Evolutionary conservation across 2,888 invertebrate genomes (phyloP).

Genomic region (Gymnoscelis rufifasciata): DNA sequence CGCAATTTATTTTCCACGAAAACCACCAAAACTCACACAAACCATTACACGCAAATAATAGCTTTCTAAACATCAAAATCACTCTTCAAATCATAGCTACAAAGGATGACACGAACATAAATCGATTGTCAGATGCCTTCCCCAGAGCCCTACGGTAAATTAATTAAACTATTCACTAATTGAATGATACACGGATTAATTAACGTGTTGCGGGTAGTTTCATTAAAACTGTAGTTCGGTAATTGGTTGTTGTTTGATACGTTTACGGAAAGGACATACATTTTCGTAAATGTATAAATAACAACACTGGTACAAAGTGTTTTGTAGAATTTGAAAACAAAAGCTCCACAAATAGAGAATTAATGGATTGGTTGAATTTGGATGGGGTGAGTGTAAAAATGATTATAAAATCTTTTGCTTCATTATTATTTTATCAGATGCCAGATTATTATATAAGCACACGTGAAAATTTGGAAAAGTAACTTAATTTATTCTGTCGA

Average conservation of each 20-base stretch:
- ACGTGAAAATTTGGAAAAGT: too few species aligned
- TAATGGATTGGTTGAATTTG: too few species aligned
- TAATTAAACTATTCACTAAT: slow-evolving; percentile 55
- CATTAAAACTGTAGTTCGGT: slow-evolving; percentile 21
- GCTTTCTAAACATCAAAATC: neutral
- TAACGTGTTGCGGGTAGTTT: slow-evolving; percentile 19
- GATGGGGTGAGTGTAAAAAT: too few species aligned
- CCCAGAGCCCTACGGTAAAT: slow-evolving; percentile 49
- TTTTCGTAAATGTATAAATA: neutral
- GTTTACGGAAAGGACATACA: neutral
- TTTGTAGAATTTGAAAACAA: too few species aligned
- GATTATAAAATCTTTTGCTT: too few species aligned
- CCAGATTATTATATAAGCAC: too few species aligned
- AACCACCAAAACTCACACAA: too few species aligned
- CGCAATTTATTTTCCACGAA: too few species aligned
- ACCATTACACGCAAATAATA: neutral
- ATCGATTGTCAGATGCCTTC: slow-evolving; percentile 43
- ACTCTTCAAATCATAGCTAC: slow-evolving; percentile 7
- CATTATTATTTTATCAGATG: too few species aligned
- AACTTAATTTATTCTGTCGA: too few species aligned
- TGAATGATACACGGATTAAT: slow-evolving; percentile 50
- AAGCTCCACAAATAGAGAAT: too few species aligned
- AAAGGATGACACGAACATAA: slow-evolving; percentile 42
- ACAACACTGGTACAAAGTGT: too few species aligned
- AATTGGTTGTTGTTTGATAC: slow-evolving; percentile 11